phyloP scores from a whole-genome alignment of 2,113 vertebrate genomes.

The Semicossyphus pulcher region DNA sequence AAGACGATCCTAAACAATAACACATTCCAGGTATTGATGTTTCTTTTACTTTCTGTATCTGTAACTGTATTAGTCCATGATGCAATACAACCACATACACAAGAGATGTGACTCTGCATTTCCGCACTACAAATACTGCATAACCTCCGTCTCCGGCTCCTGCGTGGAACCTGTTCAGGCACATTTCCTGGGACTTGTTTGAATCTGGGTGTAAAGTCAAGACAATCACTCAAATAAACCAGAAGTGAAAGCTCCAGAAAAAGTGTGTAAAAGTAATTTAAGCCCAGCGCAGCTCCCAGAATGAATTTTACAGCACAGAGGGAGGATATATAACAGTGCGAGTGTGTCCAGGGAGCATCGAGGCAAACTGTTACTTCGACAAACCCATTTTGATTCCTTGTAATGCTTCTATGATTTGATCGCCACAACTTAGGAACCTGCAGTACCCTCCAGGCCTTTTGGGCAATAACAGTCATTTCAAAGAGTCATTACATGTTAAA shows the following conservation, averaged over 20 bases:
- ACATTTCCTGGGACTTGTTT: conserved; percentile 4
- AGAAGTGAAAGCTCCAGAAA: conserved; percentile 1
- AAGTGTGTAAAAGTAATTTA: conserved; percentile 10
- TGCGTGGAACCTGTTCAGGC: background rate
- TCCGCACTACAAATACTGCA: background rate
- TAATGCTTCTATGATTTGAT: background rate
- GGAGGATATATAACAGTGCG: background rate
- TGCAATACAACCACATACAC: background rate
- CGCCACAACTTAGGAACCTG: background rate
- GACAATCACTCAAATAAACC: conserved; percentile 1
- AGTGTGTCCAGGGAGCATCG: background rate
- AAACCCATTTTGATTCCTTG: conserved; percentile 1
- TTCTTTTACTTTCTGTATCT: no score
- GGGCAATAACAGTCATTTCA: background rate
- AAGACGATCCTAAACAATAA: background rate
- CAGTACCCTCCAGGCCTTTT: background rate
- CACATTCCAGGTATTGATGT: background rate
- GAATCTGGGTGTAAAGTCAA: background rate
- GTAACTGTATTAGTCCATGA: background rate
- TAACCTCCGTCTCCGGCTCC: background rate
- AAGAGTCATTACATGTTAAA: no score
- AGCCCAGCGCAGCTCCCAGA: background rate
- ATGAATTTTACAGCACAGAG: background rate
- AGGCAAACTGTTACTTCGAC: background rate
- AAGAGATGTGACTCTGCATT: background rate